A percentile compares a stretch with the other conserved stretches of the same genome.
Conservation (phyloP, 2,888 invertebrate species). For the Eudemis profundana region DNA sequence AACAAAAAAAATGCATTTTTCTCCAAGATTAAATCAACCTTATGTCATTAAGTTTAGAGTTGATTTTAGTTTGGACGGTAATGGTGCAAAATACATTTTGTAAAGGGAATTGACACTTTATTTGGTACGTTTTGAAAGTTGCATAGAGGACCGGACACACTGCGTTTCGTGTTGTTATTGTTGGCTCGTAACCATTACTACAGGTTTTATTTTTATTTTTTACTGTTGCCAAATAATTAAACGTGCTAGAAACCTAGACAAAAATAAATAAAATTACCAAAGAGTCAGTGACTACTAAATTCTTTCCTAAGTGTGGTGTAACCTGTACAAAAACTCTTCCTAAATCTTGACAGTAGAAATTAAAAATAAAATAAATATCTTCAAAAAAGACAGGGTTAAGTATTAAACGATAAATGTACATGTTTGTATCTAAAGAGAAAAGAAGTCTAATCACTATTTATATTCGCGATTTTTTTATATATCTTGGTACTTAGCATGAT, state of each 20-base stretch:
- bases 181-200: conserved; percentile 53
- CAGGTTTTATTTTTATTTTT: conserved; percentile 18
- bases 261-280: not conserved
- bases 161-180: conserved; percentile 55
- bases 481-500: too few relatives aligned
- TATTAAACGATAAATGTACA: too few relatives aligned
- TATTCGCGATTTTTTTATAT: too few relatives aligned
- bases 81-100: conserved; percentile 28
- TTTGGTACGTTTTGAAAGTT: conserved; percentile 57
- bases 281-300: not conserved
- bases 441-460: too few relatives aligned
- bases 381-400: too few relatives aligned
- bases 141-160: conserved; percentile 58
- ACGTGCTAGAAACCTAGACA: not conserved
- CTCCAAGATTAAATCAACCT: not conserved
- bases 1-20: conserved; percentile 17
- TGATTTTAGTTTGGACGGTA: not conserved
- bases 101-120: conserved; percentile 50
- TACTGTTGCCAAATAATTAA: not conserved
- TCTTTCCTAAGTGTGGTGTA: not conserved
- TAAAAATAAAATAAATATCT: too few relatives aligned
- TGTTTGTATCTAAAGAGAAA: too few relatives aligned
- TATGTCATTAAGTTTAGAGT: not conserved
- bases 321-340: not conserved
- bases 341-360: too few relatives aligned